Conservation (phyloP, 2,113 vertebrate genomes). For the Chascanopsetta lugubris region DNA sequence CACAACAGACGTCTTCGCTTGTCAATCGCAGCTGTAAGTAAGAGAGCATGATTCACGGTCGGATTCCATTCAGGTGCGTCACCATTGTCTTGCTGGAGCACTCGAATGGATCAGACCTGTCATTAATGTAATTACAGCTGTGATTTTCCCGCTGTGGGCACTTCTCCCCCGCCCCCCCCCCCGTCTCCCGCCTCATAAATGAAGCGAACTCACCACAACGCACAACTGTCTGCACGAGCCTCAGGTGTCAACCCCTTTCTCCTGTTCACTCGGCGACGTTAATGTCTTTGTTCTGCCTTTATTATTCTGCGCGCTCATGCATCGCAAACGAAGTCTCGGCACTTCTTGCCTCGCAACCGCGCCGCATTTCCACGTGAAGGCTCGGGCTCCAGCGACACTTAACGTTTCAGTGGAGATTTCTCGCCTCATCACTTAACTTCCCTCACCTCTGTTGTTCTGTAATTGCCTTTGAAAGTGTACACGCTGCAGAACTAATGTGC, state of each 20-base stretch:
- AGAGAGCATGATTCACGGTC: slow-evolving; percentile 36
- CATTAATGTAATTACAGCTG: slow-evolving; percentile 32
- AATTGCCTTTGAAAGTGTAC: slow-evolving; percentile 51
- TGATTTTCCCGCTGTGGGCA: neutral
- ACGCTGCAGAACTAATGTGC: slow-evolving; percentile 61
- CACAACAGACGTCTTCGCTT: slow-evolving; percentile 3
- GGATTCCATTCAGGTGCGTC: slow-evolving; percentile 26
- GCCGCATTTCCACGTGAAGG: neutral
- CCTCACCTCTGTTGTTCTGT: slow-evolving; percentile 45
- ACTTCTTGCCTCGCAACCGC: neutral
- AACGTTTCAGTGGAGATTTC: slow-evolving; percentile 30
- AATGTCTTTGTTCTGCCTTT: neutral
- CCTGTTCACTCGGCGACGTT: neutral
- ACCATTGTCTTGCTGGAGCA: slow-evolving; percentile 23
- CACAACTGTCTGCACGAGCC: neutral
- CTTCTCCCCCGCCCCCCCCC: too few relatives aligned
- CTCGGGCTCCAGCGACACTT: slow-evolving; percentile 20
- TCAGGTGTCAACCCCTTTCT: neutral
- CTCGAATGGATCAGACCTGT: slow-evolving; percentile 18
- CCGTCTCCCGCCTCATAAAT: too few relatives aligned
- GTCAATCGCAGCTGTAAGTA: slow-evolving; percentile 42
- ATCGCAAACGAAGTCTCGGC: neutral
- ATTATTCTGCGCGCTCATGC: neutral
- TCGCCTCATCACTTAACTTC: slow-evolving; percentile 36
- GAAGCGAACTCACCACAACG: neutral